These are phyloP conservation scores for Scalopus aquaticus DNA, from an alignment of 2,113 vertebrate genomes.

Conservation along the genomic window DNA sequence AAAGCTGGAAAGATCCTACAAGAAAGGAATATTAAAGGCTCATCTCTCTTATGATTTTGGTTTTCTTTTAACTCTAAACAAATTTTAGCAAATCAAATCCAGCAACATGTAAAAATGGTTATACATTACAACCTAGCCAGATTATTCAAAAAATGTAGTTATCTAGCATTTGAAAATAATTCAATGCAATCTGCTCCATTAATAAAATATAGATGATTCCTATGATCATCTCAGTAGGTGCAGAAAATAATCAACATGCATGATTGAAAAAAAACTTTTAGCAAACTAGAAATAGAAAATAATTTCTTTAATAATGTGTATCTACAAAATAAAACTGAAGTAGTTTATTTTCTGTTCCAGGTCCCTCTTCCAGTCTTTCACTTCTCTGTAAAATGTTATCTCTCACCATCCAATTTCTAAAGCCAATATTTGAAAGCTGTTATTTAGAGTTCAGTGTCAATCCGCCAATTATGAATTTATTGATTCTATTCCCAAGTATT, in stretches of 20 bases:
- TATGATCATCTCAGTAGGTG: not conserved
- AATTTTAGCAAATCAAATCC: not conserved
- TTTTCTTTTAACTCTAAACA: not conserved
- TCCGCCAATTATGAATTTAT: not conserved
- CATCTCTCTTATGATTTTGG: not conserved
- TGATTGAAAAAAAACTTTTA: not conserved
- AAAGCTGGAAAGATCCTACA: not conserved
- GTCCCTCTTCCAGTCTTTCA: not conserved
- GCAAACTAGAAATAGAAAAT: constrained; percentile 5
- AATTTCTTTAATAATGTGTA: not conserved
- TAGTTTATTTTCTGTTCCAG: not conserved
- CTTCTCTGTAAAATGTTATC: not conserved
- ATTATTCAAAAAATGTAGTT: not conserved
- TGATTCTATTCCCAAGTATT: not conserved
- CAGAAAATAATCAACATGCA: not conserved
- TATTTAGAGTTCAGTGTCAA: not conserved
- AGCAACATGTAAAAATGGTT: not conserved
- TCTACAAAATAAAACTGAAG: not conserved
- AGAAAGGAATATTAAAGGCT: not conserved
- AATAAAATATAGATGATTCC: not conserved
- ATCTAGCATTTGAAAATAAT: not conserved
- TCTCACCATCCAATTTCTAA: not conserved
- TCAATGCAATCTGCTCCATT: not conserved
- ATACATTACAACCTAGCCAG: not conserved
- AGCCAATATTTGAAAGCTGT: not conserved